Base-by-base conservation (phyloP, 2,113 vertebrate species). In the Kryptolebias marmoratus region DNA sequence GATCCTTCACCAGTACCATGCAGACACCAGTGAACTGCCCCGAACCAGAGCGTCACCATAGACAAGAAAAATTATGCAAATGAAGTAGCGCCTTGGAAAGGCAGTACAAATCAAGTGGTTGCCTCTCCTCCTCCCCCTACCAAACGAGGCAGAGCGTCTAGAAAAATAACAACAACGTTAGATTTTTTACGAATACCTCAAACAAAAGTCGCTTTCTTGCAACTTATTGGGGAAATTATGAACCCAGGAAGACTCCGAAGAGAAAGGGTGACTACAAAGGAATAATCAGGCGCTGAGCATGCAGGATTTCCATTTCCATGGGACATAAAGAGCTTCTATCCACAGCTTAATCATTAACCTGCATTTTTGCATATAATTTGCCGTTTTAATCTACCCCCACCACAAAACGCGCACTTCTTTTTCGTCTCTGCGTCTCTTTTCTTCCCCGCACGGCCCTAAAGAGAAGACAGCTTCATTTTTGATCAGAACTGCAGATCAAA, bases 41-140 rank as follows among this genome's bases (percentile, higher is more conserved):
- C 90, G 93, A 95, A 93, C 94, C 88, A 90, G 75, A 94, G 94
- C 95, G 95, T 97, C 96, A 95, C 94, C 89, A 88, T 94, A 95
- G 94, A 96, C 96, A 95, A 95, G 94, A 95, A 95, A 97, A 96
- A 98, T 96, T 97, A 97, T 97, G 96, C 95, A 96, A 98, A 99
- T 98, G 91, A 96, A 89, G 90, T 79, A 84, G 89, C 88, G 84
- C 89, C 90, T 92, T 89, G 90, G 86, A 96, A 94, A 93, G 94
- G 93, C 89, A 90, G 87, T 93, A 85, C 90, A 90, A 87, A 86
- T 90, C 85, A 88, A 91, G 89, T 81, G 82, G 83, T 90, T 89
- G 87, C 82, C 85, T 91, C 89, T 87, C 85, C 89, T 92, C 90
- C 90, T 84, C 87, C 82, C 78, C 86, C 77, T 76, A 82, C 78